These are phyloP conservation scores for Erythrolamprus reginae DNA, from an alignment of 2,113 vertebrate species.

Conservation along the genomic window DNA sequence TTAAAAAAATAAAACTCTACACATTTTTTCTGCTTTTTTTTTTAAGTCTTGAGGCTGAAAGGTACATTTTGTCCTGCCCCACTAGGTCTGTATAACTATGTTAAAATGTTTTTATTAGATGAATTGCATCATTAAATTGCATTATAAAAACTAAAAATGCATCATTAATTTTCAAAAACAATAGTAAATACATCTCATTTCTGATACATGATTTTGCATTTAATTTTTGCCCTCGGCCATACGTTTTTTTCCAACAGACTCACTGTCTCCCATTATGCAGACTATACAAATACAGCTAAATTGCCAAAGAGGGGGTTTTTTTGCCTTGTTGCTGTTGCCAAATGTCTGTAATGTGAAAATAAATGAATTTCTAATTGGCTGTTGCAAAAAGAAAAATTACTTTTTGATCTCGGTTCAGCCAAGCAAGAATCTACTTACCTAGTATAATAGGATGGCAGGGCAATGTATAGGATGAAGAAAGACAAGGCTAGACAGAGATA, in stretches of 20 bases:
- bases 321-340: slow-evolving; percentile 61
- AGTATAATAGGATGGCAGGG: slow-evolving; percentile 59
- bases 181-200: slow-evolving; percentile 91
- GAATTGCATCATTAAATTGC: slow-evolving; percentile 99
- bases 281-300: slow-evolving; percentile 83
- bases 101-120: slow-evolving; percentile 94
- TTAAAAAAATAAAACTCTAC: slow-evolving; percentile 64
- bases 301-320: slow-evolving; percentile 71
- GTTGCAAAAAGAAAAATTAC: slow-evolving; percentile 81
- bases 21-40: slow-evolving; percentile 44
- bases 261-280: slow-evolving; percentile 90
- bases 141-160: slow-evolving; percentile 99
- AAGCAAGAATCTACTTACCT: slow-evolving; percentile 75
- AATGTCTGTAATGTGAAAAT: slow-evolving; percentile 79
- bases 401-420: slow-evolving; percentile 80
- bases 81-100: slow-evolving; percentile 83
- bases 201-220: slow-evolving; percentile 85
- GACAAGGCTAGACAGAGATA: slow-evolving; percentile 52
- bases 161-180: slow-evolving; percentile 99
- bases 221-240: slow-evolving; percentile 85
- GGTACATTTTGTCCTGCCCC: slow-evolving; percentile 81
- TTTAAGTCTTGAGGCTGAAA: slow-evolving; percentile 58
- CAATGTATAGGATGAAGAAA: slow-evolving; percentile 20
- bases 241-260: slow-evolving; percentile 70
- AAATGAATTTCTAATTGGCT: slow-evolving; percentile 87